These are phyloP conservation scores for Brachypteracias leptosomus DNA, from an alignment of 2,113 vertebrate species.

Conservation along the genomic window DNA sequence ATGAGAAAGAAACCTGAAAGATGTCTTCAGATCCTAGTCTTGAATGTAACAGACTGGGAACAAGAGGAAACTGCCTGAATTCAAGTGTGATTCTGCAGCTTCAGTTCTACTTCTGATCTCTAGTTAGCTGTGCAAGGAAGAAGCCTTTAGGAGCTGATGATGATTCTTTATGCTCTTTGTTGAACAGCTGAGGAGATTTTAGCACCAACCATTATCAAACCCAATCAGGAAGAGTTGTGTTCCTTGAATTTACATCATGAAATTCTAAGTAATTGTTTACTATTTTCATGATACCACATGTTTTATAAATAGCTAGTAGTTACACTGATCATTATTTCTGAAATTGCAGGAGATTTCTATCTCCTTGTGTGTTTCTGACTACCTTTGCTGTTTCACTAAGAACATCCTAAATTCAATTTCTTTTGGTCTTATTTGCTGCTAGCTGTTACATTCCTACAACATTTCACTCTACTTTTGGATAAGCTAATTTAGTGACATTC, in stretches of 20 bases:
- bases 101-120: not conserved
- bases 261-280: not conserved
- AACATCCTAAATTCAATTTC: not conserved
- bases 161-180: not conserved
- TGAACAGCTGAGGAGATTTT: not conserved
- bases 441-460: not conserved
- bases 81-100: not conserved
- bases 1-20: not conserved
- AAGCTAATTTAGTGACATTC: not conserved
- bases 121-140: not conserved
- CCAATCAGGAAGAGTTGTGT: fast-evolving
- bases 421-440: not conserved
- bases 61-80: not conserved
- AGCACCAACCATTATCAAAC: fast-evolving
- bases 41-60: not conserved
- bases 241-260: not conserved
- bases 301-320: not conserved
- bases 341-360: not conserved
- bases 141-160: not conserved
- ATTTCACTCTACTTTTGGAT: not conserved
- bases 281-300: not conserved
- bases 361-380: not conserved
- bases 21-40: not conserved
- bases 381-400: not conserved
- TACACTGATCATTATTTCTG: not conserved